These are phyloP conservation scores for Pilophorus perplexus DNA, from an alignment of 2,888 invertebrate genomes.

Conservation along the genomic window DNA sequence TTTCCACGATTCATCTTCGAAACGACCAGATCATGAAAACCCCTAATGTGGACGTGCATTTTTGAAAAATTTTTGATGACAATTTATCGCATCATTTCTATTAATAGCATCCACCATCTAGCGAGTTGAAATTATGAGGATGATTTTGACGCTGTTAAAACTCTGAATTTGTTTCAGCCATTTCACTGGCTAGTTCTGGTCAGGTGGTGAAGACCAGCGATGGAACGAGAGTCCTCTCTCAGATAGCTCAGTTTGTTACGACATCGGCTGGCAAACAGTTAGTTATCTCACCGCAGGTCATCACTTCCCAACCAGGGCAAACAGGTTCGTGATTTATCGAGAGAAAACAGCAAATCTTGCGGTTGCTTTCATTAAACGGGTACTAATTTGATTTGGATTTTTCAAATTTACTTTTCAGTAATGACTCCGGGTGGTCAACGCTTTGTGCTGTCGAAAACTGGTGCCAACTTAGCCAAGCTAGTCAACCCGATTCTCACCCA, in stretches of 20 bases:
- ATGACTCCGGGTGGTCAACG: slow-evolving; percentile 60
- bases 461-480: slow-evolving; percentile 43
- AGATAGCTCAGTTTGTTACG: slow-evolving; percentile 66
- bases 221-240: slow-evolving; percentile 40
- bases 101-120: no score
- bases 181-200: slow-evolving; percentile 51
- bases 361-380: background rate
- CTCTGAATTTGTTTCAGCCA: background rate
- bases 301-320: slow-evolving; percentile 37
- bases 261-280: slow-evolving; percentile 69
- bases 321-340: slow-evolving; percentile 22
- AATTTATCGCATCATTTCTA: no score
- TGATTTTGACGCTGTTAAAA: no score
- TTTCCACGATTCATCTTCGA: no score
- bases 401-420: slow-evolving; percentile 50
- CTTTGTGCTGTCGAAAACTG: slow-evolving; percentile 53
- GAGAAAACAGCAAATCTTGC: background rate
- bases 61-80: no score
- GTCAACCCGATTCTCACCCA: slow-evolving; percentile 43
- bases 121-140: no score
- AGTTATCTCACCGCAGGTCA: slow-evolving; percentile 56
- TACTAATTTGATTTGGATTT: background rate
- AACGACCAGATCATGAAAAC: no score
- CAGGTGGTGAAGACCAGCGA: slow-evolving; percentile 42
- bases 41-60: no score